Evolutionary conservation across 2,797 vertebrate species (phyloP), one percentile per base, ranked within the genome.

Genomic region (Knipowitschia caucasica): DNA sequence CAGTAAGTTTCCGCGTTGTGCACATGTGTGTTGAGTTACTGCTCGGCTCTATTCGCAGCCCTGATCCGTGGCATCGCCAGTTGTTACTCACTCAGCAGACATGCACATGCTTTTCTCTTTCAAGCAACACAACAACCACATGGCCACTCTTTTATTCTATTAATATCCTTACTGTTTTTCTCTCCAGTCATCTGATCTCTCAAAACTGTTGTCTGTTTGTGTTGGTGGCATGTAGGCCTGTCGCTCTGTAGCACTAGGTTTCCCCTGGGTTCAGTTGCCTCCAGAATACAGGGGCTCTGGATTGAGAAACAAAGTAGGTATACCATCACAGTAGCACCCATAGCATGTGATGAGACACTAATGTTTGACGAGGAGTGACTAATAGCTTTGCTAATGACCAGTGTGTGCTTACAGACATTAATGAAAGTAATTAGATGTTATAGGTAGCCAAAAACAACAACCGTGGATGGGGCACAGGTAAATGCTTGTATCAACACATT

Each of bases 1-100:
- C 89, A 90, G 96, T 98, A 93, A 96, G 95, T 94, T 86, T 85
- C 69, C 58, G 46, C n/a, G n/a, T n/a, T 24, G 0, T 14, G 5
- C 3, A 43, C 56, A 46, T 64, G 56, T 73, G 43, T 53, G 27
- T 57, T 30, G 56, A 72, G 71, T 65, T 62, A 54, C 61, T 40
- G 8, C 34, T 25, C 1, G 1, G 4, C 50, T 9, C 66, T 77
- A 71, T 82, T 81, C 68, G 51, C 57, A 62, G 73, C 61, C 42
- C 47, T 36, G 56, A 62, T 69, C 64, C 1, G 4, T 51, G 58
- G 52, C 63, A 45, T 23, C 66, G 46, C 10, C 0, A 3, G 38
- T 66, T 1, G 30, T 58, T 38, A 55, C 45, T 59, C 44, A 7
- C 2, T 6, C 25, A 27, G 31, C 52, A 42, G 49, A 47, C 34